phyloP scores from a whole-genome alignment of 2,888 invertebrate species.

The Brachypalpus laphriformis region DNA sequence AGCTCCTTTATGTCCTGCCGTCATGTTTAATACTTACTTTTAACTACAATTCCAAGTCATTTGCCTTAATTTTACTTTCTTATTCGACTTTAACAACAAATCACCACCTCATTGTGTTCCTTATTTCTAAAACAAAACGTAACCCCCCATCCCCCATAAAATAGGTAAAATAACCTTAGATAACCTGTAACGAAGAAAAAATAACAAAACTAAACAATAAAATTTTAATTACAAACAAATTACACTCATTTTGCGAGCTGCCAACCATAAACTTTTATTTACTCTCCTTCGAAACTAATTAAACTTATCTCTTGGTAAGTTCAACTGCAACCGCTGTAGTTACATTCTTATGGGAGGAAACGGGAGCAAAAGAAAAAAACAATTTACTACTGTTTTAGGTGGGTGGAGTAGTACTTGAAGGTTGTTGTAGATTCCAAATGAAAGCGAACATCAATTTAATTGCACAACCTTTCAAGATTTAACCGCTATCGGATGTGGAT shows the following conservation, averaged over 20 bases:
- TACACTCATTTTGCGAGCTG: constrained; percentile 70
- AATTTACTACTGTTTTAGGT: constrained; percentile 9
- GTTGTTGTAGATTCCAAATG: constrained; percentile 34
- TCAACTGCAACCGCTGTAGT: constrained; percentile 47
- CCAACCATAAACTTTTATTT: constrained; percentile 73
- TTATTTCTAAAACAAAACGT: not conserved
- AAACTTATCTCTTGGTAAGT: constrained; percentile 64
- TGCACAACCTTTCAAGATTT: constrained; percentile 55
- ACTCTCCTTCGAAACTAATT: constrained; percentile 68
- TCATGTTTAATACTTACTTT: not conserved
- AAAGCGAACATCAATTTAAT: constrained; percentile 69
- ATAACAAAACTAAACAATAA: constrained; percentile 62
- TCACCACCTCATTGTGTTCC: not conserved
- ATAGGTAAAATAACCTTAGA: constrained; percentile 30
- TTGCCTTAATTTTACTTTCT: not conserved
- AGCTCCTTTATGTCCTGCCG: not conserved
- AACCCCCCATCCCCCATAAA: constrained; percentile 10
- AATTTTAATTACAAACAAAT: constrained; percentile 72
- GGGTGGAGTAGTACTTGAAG: not conserved
- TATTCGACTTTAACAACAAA: not conserved
- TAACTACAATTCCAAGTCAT: not conserved
- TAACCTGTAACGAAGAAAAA: constrained; percentile 16
- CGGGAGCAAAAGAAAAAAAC: constrained; percentile 3
- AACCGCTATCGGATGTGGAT: constrained; percentile 18
- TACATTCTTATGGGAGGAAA: constrained; percentile 12